These are phyloP conservation scores for Vicugna pacos DNA, from an alignment of 2,113 vertebrate genomes.

Conservation along the genomic window DNA sequence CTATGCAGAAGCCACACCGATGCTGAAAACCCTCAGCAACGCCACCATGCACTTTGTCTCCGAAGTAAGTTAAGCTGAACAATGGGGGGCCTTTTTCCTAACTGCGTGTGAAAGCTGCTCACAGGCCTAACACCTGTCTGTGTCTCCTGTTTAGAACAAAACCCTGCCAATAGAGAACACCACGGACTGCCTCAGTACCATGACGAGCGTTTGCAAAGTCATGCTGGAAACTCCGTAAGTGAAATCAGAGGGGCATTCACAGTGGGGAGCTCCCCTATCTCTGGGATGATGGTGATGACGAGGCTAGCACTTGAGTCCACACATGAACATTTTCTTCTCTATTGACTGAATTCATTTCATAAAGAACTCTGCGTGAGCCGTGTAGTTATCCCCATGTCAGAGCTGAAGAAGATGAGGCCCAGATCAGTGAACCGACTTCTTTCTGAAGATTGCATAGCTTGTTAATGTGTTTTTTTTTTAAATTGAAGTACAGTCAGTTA, in stretches of 20 bases:
- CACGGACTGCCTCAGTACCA: conserved; percentile 98
- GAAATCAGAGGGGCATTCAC: fast-evolving
- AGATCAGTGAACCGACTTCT: not conserved
- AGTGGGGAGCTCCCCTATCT: not conserved
- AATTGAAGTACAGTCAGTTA: no score
- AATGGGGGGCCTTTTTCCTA: not conserved
- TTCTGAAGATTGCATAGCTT: not conserved
- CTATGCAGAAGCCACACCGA: conserved; percentile 98
- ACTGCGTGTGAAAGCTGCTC: not conserved
- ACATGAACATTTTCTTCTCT: not conserved
- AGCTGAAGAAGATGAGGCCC: not conserved
- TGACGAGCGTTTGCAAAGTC: conserved; percentile 99
- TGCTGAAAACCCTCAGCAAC: conserved; percentile 98
- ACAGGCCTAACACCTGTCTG: not conserved
- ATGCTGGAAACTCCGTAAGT: conserved; percentile 99
- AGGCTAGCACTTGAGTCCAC: not conserved
- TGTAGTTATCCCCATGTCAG: not conserved
- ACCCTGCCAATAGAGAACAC: conserved; percentile 98
- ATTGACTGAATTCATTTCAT: not conserved
- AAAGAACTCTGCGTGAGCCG: not conserved
- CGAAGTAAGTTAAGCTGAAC: conserved; percentile 88
- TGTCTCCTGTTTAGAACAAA: conserved; percentile 92
- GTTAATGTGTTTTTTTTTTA: not conserved
- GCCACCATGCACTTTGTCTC: conserved; percentile 98
- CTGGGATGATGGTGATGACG: not conserved